These are phyloP conservation scores for Zygaena filipendulae DNA, from an alignment of 2,888 invertebrate species.

Conservation along the genomic window DNA sequence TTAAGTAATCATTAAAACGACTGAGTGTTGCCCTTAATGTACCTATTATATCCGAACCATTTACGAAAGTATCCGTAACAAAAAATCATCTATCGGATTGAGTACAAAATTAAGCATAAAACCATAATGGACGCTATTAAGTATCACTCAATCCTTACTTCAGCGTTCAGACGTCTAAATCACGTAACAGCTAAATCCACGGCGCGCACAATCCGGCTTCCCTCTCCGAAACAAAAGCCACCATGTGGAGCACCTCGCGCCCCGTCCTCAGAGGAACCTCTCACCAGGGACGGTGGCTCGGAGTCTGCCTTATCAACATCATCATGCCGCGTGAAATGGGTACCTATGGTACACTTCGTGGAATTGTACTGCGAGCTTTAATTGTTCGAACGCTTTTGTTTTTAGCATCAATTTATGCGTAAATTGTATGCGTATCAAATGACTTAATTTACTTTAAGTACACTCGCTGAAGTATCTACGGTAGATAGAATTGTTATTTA, in stretches of 20 bases:
- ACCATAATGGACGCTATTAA: conserved; percentile 2
- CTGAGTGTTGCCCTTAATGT: too few species aligned
- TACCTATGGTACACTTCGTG: conserved; percentile 10
- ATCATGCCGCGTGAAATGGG: conserved; percentile 18
- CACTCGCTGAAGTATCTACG: too few species aligned
- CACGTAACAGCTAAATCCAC: conserved; percentile 18
- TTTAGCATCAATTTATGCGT: too few species aligned
- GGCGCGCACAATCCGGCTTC: conserved; percentile 32
- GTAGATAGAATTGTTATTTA: too few species aligned
- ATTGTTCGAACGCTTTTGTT: too few species aligned
- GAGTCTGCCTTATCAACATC: conserved; percentile 24
- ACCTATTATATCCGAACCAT: too few species aligned
- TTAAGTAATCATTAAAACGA: too few species aligned
- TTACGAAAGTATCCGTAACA: too few species aligned
- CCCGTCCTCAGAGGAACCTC: not conserved
- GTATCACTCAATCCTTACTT: conserved; percentile 25
- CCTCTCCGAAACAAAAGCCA: conserved; percentile 24
- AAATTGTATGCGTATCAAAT: too few species aligned
- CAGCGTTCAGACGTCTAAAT: conserved; percentile 24
- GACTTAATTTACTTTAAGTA: too few species aligned
- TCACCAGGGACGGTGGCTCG: conserved; percentile 7
- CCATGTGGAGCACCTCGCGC: conserved; percentile 11
- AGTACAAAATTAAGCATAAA: conserved; percentile 1
- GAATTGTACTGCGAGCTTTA: too few species aligned
- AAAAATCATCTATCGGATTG: not conserved